phyloP scores from a whole-genome alignment of 2,797 vertebrate species.

The Molossus alvarezi region DNA sequence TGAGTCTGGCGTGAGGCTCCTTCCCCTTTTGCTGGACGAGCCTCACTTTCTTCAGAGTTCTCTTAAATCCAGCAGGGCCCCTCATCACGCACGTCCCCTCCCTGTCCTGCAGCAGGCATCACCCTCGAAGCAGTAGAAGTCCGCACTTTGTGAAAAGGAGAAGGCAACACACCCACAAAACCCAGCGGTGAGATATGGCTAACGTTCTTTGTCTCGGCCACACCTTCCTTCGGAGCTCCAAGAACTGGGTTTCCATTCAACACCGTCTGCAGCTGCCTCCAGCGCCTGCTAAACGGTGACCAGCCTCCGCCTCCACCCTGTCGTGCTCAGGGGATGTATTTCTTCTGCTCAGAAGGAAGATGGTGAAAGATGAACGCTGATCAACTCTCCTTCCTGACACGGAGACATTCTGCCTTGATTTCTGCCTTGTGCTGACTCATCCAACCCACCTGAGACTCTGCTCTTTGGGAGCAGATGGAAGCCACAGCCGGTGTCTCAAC shows the following conservation, averaged over 20 bases:
- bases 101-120: background rate
- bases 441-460: background rate
- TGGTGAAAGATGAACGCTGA: background rate
- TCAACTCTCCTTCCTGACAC: background rate
- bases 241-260: slow-evolving; percentile 17
- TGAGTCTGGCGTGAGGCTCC: fast-evolving
- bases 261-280: background rate
- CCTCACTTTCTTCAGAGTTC: background rate
- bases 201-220: background rate
- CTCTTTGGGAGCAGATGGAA: background rate
- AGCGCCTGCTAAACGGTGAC: background rate
- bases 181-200: background rate
- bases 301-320: background rate
- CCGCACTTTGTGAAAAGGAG: background rate
- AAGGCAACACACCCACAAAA: slow-evolving; percentile 20
- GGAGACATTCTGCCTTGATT: background rate
- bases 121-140: background rate
- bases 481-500: fast-evolving
- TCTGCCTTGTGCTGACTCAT: background rate
- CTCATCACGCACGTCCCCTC: background rate
- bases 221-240: background rate
- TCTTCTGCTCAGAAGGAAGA: background rate
- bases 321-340: background rate
- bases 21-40: fast-evolving
- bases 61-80: background rate